Percentiles rank a stretch among this genome's conserved stretches.
phyloP scores from a whole-genome alignment of 2,888 invertebrate species.

The Drosophila austrosaltans region DNA sequence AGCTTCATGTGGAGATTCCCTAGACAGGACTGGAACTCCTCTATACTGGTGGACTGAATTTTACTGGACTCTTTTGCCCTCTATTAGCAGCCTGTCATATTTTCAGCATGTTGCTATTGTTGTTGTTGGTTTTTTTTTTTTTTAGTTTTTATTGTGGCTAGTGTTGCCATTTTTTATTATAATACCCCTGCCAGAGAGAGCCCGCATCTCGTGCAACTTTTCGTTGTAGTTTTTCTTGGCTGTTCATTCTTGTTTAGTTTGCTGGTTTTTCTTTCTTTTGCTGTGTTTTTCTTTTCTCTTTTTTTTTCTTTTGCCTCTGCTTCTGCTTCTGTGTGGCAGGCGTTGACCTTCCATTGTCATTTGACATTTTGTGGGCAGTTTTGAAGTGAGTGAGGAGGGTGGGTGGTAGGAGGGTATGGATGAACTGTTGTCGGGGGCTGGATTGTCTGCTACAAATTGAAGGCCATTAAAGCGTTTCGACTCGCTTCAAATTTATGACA shows the following conservation, averaged over 20 bases:
- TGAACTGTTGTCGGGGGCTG: not conserved
- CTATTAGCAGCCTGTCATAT: constrained; percentile 55
- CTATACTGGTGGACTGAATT: not conserved
- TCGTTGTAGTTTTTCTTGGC: constrained; percentile 34
- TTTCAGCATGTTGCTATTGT: constrained; percentile 32
- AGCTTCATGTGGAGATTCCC: constrained; percentile 31
- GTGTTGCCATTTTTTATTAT: constrained; percentile 38
- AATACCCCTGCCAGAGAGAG: constrained; percentile 37
- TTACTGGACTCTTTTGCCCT: constrained; percentile 50
- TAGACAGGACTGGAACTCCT: not conserved
- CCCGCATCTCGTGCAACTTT: constrained; percentile 27
- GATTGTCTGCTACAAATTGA: constrained; percentile 33
- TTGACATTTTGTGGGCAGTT: constrained; percentile 55
- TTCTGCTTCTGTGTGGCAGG: constrained; percentile 33
- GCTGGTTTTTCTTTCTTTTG: not conserved
- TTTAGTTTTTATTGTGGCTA: constrained; percentile 23
- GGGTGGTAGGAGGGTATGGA: not conserved
- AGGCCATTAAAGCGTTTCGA: constrained; percentile 37
- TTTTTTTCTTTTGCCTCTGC: constrained; percentile 16
- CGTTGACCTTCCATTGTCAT: constrained; percentile 64
- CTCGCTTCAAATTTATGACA: constrained; percentile 21
- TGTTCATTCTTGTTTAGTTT: constrained; percentile 43
- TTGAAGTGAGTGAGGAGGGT: constrained; percentile 24
- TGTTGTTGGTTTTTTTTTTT: not conserved
- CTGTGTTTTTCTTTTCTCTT: constrained; percentile 18